phyloP scores from a whole-genome alignment of 2,888 invertebrate genomes.

The Halocaridina rubra region DNA sequence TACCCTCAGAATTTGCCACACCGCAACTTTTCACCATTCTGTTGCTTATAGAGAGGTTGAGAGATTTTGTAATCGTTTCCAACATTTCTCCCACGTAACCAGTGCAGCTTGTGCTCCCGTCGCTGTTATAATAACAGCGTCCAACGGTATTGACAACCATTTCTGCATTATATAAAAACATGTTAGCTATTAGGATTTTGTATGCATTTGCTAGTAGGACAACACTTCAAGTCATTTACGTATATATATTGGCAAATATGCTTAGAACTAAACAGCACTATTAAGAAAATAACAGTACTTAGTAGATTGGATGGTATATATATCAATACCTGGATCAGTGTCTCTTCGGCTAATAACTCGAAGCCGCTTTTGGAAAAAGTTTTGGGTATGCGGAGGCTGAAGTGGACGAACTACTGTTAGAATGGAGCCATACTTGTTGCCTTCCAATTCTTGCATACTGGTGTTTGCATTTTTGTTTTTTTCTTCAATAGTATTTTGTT shows the following conservation, averaged over 20 bases:
- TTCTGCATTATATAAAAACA: too few species aligned
- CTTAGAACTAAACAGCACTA: background rate
- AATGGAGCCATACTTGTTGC: too few species aligned
- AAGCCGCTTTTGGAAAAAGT: background rate
- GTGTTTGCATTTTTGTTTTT: background rate
- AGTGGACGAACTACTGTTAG: too few species aligned
- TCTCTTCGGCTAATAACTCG: background rate
- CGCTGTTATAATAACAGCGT: conserved; percentile 10
- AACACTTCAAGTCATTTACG: background rate
- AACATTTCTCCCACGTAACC: conserved; percentile 33
- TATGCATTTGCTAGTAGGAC: too few species aligned
- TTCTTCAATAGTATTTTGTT: background rate
- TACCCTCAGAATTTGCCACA: conserved; percentile 2
- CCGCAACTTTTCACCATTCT: background rate
- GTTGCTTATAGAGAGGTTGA: conserved; percentile 32
- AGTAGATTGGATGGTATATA: too few species aligned
- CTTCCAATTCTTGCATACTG: background rate
- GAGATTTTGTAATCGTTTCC: background rate
- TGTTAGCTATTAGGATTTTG: too few species aligned
- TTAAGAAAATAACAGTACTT: background rate
- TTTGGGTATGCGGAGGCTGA: background rate
- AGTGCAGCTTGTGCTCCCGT: background rate
- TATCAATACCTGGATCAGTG: background rate
- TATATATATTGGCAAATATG: background rate
- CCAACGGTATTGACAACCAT: background rate